Evolutionary conservation across 1,140 invertebrate genomes (phyloP).

Genomic region (Calosoma granatense): DNA sequence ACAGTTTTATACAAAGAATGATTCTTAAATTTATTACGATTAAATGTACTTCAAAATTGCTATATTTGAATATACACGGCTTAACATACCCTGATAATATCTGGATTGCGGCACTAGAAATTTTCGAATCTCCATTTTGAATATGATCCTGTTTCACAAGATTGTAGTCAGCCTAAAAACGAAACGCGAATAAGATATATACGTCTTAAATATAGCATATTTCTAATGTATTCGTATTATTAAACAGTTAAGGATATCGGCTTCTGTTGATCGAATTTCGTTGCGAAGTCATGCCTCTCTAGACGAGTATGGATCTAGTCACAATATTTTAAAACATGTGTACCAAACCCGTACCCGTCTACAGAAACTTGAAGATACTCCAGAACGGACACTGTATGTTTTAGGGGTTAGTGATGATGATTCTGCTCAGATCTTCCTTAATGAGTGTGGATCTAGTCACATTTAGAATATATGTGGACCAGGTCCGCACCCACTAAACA

Average conservation of each 20-base stretch:
- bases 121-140: background rate
- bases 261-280: too few species aligned
- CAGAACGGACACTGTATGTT: slow-evolving; percentile 14
- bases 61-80: too few species aligned
- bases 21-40: slow-evolving; percentile 13
- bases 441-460: slow-evolving; percentile 88
- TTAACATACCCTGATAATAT: background rate
- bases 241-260: too few species aligned
- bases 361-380: slow-evolving; percentile 45
- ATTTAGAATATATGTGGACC: slow-evolving; percentile 1
- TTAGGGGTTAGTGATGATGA: slow-evolving; percentile 11
- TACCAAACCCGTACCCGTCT: slow-evolving; percentile 70
- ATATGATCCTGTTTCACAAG: too few species aligned
- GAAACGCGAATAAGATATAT: too few species aligned
- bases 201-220: too few species aligned
- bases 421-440: slow-evolving; percentile 34
- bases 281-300: too few species aligned
- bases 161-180: too few species aligned
- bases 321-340: slow-evolving; percentile 52
- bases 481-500: slow-evolving; percentile 5
- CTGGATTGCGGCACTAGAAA: slow-evolving; percentile 1
- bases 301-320: slow-evolving; percentile 84
- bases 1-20: background rate
- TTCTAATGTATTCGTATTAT: too few species aligned
- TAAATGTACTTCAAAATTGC: too few species aligned